These are phyloP conservation scores for Eudemis profundana DNA, from an alignment of 2,888 invertebrate genomes.

Conservation along the genomic window DNA sequence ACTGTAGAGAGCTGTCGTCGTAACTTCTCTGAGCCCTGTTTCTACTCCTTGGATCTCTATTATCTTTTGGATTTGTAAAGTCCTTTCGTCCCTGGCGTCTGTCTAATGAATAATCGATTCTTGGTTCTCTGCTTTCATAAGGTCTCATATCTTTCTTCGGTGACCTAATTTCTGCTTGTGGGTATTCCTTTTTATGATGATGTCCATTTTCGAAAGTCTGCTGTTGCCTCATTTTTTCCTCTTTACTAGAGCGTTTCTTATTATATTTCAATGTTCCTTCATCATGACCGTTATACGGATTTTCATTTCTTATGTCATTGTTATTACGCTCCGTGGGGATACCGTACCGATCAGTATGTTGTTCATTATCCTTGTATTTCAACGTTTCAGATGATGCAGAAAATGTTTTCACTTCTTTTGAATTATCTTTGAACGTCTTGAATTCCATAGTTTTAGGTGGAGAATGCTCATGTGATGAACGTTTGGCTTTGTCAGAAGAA, in stretches of 20 bases:
- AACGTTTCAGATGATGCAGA: slow-evolving; percentile 82
- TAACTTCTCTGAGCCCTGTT: slow-evolving; percentile 74
- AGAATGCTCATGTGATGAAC: slow-evolving; percentile 71
- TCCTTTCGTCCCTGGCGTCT: slow-evolving; percentile 74
- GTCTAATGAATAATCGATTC: slow-evolving; percentile 79
- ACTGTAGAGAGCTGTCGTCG: slow-evolving; percentile 76
- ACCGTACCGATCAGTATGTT: slow-evolving; percentile 75
- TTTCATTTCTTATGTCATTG: slow-evolving; percentile 70
- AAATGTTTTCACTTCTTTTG: slow-evolving; percentile 81
- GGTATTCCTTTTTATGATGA: slow-evolving; percentile 71
- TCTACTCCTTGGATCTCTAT: slow-evolving; percentile 65
- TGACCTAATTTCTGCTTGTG: slow-evolving; percentile 71
- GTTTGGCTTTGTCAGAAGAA: slow-evolving; percentile 75
- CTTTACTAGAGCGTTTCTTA: slow-evolving; percentile 75
- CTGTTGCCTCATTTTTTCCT: slow-evolving; percentile 71
- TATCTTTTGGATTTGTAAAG: slow-evolving; percentile 65
- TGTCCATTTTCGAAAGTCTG: slow-evolving; percentile 69
- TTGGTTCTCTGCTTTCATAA: slow-evolving; percentile 71
- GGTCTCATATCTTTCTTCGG: slow-evolving; percentile 71
- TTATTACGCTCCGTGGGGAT: slow-evolving; percentile 75
- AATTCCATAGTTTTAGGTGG: slow-evolving; percentile 81
- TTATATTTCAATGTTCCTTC: slow-evolving; percentile 78
- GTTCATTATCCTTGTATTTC: slow-evolving; percentile 79
- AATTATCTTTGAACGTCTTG: slow-evolving; percentile 81
- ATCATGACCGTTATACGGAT: slow-evolving; percentile 73